Evolutionary conservation across 2,888 invertebrate genomes (phyloP).

Genomic region (Drosophila aldrichi): DNA sequence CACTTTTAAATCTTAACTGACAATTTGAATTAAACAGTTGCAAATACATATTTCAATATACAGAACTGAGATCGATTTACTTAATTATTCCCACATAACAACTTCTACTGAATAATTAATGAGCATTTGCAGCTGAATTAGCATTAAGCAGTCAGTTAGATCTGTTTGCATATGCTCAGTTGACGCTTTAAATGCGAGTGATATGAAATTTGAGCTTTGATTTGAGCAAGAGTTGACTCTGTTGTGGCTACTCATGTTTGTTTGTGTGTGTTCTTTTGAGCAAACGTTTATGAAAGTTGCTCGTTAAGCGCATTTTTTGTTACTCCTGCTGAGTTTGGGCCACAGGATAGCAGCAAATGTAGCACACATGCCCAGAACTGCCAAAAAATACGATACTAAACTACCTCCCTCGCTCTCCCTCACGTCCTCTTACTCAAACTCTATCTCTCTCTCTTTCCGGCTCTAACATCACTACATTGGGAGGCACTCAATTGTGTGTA

Average conservation of each 20-base stretch:
- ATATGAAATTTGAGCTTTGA: slow-evolving; percentile 52
- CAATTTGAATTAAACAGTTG: background rate
- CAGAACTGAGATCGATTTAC: too few species aligned
- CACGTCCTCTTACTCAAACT: background rate
- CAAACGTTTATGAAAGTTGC: slow-evolving; percentile 1
- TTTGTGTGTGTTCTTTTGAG: slow-evolving; percentile 2
- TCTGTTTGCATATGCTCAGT: too few species aligned
- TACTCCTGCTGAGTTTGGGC: slow-evolving; percentile 76
- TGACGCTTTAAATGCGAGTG: slow-evolving; percentile 30
- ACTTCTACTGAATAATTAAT: background rate
- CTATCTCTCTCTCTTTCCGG: too few species aligned
- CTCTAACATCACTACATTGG: slow-evolving; percentile 6
- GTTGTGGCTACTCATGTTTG: slow-evolving; percentile 1
- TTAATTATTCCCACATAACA: too few species aligned
- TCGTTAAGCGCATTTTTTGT: slow-evolving; percentile 71
- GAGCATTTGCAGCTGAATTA: background rate
- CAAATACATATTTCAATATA: too few species aligned
- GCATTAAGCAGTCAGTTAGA: background rate
- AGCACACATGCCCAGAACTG: slow-evolving; percentile 36
- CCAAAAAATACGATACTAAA: slow-evolving; percentile 39
- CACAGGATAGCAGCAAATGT: slow-evolving; percentile 74
- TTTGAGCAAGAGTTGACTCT: slow-evolving; percentile 12
- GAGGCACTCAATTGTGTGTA: slow-evolving; percentile 22
- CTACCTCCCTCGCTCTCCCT: background rate
- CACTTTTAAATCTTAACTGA: background rate